These are phyloP conservation scores for Myotis vivesi DNA, from an alignment of 2,797 vertebrate species.

Conservation along the genomic window DNA sequence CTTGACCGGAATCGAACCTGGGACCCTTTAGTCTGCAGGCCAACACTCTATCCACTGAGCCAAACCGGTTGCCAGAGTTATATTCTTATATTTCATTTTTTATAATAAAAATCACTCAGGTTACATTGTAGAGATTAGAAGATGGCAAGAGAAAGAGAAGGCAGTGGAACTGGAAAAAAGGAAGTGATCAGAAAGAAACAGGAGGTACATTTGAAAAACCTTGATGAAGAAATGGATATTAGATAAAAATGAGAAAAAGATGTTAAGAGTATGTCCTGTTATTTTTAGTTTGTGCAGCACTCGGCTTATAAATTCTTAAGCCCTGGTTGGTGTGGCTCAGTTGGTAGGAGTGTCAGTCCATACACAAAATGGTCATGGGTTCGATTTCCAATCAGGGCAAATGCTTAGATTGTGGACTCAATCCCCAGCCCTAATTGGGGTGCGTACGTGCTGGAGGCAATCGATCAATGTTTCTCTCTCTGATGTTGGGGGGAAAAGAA, in stretches of 20 bases:
- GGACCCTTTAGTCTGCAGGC: no score
- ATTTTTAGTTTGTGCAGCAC: neutral
- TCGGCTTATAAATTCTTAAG: neutral
- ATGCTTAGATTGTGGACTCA: no score
- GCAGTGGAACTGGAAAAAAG: neutral
- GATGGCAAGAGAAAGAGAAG: neutral
- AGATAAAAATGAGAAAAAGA: neutral
- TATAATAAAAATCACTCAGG: neutral
- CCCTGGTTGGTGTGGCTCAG: no score
- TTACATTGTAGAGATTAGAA: neutral
- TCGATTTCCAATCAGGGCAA: no score
- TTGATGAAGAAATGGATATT: neutral
- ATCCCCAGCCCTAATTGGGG: no score
- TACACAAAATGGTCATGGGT: no score
- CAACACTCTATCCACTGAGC: no score
- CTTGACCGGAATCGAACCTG: no score
- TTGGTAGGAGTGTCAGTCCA: no score
- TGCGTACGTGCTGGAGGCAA: no score
- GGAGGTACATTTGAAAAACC: neutral
- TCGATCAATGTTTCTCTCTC: no score
- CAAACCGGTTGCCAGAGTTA: no score
- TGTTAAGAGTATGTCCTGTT: neutral
- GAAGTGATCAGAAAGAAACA: neutral
- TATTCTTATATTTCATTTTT: neutral
- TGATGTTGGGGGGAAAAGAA: neutral